phyloP scores from a whole-genome alignment of 2,113 vertebrate genomes.

The Lasiurus cinereus region DNA sequence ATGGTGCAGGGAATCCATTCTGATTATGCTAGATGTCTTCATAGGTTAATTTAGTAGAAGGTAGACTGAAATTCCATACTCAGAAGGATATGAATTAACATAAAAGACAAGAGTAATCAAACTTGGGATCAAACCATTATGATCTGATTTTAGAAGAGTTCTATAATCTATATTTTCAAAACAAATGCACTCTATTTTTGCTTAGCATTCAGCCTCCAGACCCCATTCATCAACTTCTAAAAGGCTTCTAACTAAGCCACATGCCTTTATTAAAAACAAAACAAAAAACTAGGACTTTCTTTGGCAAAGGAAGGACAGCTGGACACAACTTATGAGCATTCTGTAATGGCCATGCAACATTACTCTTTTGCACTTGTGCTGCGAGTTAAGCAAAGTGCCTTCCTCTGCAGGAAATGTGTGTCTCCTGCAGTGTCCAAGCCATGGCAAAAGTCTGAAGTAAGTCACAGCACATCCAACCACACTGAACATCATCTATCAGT shows the following conservation, averaged over 20 bases:
- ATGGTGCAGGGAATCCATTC: constrained; percentile 48
- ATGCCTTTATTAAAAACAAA: constrained; percentile 52
- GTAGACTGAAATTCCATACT: constrained; percentile 77
- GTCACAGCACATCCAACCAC: constrained; percentile 83
- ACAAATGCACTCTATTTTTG: constrained; percentile 46
- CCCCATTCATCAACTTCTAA: constrained; percentile 64
- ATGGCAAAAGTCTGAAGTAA: constrained; percentile 77
- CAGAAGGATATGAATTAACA: constrained; percentile 72
- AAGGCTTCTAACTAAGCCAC: constrained; percentile 39
- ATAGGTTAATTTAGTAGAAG: constrained; percentile 76
- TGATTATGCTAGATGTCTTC: constrained; percentile 85
- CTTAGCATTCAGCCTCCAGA: constrained; percentile 67
- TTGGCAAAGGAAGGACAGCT: constrained; percentile 79
- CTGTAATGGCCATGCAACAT: constrained; percentile 79
- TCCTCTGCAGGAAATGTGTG: constrained; percentile 76
- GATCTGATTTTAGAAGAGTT: constrained; percentile 66
- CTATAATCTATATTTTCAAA: constrained; percentile 59
- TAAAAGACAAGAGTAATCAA: constrained; percentile 61
- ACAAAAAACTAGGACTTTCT: constrained; percentile 54
- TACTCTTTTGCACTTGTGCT: constrained; percentile 69
- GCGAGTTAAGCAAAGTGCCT: constrained; percentile 78
- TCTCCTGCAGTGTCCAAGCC: constrained; percentile 82
- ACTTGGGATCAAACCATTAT: constrained; percentile 27
- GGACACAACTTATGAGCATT: constrained; percentile 73
- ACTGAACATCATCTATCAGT: constrained; percentile 77